Evolutionary conservation across 1,140 invertebrate species (phyloP), one percentile per base, ranked within the genome.

Genomic region (Oedothorax gibbosus): DNA sequence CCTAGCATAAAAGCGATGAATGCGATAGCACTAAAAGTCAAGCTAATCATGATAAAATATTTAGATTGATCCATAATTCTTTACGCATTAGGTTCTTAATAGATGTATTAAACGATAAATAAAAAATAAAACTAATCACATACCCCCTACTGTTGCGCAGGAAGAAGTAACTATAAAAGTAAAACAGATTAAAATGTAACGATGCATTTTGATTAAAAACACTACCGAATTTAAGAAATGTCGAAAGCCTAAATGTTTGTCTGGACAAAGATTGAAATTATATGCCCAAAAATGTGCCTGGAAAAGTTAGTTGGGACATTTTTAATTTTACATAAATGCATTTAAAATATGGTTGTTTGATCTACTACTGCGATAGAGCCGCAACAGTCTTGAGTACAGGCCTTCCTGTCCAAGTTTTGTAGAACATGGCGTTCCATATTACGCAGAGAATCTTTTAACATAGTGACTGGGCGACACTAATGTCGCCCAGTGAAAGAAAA

Each of bases 81-180:
- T 15, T n/a, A 15, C 4, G 35, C 66, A 69, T 49, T 69, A 49
- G 35, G 1, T 35, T 35, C 5, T 35, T 35, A 35, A 35, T 35
- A 35, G 35, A 35, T 35, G 35, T 35, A 35, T 35, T 35, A 2
- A 71, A 71, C n/a, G n/a, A 51, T 21, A 6, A 35, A 71, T 18
- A 15, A n/a, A 51, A 18, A 51, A 50, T 71, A 9, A 71, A 53
- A 53, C 10, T 53, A 53, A 8, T 18, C 7, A 77, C 75, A 64
- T 77, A 77, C 75, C 75, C 51, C 75, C 57, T 50, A 77, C 75
- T 18, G 15, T 77, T 18, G 75, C 75, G 65, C 75, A 7, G 18
- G 20, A 77, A 21, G 49, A 56, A 62, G 75, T 50, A 15, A 62
- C 10, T n/a, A 18, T 3, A 77, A 64, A n/a, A 50, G 53, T 35